Evolutionary conservation across 1,140 invertebrate species (phyloP), one percentile per base, ranked within the genome.

Genomic region (Popillia japonica): DNA sequence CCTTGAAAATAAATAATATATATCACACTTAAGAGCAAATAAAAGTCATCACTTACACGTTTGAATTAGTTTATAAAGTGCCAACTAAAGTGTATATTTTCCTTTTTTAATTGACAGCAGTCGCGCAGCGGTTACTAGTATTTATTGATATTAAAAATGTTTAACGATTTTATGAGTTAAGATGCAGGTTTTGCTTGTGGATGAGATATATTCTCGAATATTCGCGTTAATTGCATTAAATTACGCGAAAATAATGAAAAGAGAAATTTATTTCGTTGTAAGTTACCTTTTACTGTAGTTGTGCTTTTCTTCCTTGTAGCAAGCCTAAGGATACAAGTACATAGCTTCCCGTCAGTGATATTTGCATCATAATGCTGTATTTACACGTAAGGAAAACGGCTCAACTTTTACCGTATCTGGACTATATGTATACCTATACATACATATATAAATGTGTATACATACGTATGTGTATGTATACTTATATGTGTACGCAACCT

Each of bases 221-320:
- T 68, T 68, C 22, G 22, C 61, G 20, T 68, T 68, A 68, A 68
- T 68, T 27, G 61, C 61, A 68, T 68, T 68, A 68, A 68, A 68
- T 68, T 68, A 68, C 61, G 22, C 61, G 61, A 68, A 68, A 68
- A 68, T 68, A 68, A 68, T 68, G 61, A 68, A 68, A 68, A 68
- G 61, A 68, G 61, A 68, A 68, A 68, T 68, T 68, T 68, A 68
- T 68, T 68, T 68, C 61, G 61, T 68, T 34, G 61, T 68, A 68
- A 64, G 11, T 64, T 64, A 64, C 22, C 22, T 27, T 68, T 68
- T 68, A 27, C 4, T 34, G 61, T 11, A 0, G 61, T 9, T n/a
- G 61, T 27, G 14, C 22, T 22, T 68, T 68, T 68, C 61, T 68
- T 34, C 9, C 20, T 68, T 68, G 10, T 10, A 68, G 23, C 22